These are phyloP conservation scores for Drosophila punjabiensis DNA, from an alignment of 1,140 invertebrate genomes.

Conservation along the genomic window DNA sequence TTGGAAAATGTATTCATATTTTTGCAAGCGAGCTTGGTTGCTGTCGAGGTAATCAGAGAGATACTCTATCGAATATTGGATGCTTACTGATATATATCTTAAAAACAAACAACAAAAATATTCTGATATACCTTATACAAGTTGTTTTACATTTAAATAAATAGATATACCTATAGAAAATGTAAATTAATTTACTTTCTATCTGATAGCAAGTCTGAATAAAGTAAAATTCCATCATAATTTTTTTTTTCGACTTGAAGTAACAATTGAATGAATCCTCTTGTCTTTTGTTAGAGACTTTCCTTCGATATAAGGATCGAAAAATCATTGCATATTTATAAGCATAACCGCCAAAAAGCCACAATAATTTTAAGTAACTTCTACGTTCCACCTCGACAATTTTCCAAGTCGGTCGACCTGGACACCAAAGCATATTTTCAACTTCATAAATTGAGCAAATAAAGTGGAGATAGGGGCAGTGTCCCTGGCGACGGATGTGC, in stretches of 20 bases:
- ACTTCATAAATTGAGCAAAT: conserved; percentile 53
- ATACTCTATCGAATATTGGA: not conserved
- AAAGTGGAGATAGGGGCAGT: conserved; percentile 19
- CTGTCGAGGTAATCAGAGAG: accelerated
- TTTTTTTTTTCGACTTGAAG: not conserved
- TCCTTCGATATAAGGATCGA: not conserved
- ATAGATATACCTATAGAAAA: not conserved
- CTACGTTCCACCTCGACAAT: conserved; percentile 29
- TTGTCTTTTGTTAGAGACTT: not conserved
- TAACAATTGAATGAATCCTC: not conserved
- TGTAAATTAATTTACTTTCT: not conserved
- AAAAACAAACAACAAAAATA: not conserved
- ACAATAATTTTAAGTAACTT: conserved; percentile 67
- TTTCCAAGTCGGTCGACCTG: conserved; percentile 52
- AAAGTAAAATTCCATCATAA: not conserved
- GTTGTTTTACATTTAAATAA: not conserved
- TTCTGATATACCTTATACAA: not conserved
- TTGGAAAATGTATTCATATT: conserved; percentile 31
- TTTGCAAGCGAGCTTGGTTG: not conserved
- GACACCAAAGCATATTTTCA: conserved; percentile 43
- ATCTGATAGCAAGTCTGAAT: not conserved
- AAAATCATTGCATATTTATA: conserved; percentile 73
- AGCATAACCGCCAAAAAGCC: conserved; percentile 38
- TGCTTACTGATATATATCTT: not conserved
- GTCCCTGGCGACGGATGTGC: conserved; percentile 29